Conservation (phyloP, 2,113 vertebrate genomes). For the Penelope pileata region DNA sequence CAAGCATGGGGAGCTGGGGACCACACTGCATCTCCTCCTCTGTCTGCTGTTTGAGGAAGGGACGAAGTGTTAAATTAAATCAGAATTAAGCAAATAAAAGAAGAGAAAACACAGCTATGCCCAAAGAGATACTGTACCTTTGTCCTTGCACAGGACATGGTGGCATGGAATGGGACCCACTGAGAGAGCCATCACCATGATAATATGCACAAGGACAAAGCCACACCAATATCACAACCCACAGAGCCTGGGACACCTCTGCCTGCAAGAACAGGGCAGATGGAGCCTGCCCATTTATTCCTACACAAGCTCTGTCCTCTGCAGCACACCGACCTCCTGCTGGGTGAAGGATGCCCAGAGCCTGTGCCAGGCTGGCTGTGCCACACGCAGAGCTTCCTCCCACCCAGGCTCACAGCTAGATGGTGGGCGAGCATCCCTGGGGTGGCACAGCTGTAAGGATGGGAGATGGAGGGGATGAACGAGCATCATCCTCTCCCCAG, state of each 20-base stretch:
- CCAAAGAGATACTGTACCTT: background rate
- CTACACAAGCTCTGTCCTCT: rapidly evolving
- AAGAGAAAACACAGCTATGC: background rate
- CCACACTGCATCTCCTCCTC: background rate
- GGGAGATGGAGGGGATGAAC: background rate
- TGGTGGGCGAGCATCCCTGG: background rate
- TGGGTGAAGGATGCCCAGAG: background rate
- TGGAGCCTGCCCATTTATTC: background rate
- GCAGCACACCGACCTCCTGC: background rate
- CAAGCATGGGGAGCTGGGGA: background rate
- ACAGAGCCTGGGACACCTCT: background rate
- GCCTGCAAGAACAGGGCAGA: background rate
- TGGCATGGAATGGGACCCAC: background rate
- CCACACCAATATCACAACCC: background rate
- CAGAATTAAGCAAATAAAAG: background rate
- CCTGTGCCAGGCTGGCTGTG: background rate
- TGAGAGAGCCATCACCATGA: background rate
- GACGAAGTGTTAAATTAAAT: background rate
- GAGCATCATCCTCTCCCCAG: background rate
- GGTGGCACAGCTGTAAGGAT: background rate
- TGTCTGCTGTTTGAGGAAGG: background rate
- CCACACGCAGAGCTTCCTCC: background rate
- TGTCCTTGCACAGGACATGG: background rate
- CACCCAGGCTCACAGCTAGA: rapidly evolving
- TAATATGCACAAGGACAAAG: rapidly evolving